phyloP scores from a whole-genome alignment of 2,797 vertebrate species.

The Hybognathus amarus region DNA sequence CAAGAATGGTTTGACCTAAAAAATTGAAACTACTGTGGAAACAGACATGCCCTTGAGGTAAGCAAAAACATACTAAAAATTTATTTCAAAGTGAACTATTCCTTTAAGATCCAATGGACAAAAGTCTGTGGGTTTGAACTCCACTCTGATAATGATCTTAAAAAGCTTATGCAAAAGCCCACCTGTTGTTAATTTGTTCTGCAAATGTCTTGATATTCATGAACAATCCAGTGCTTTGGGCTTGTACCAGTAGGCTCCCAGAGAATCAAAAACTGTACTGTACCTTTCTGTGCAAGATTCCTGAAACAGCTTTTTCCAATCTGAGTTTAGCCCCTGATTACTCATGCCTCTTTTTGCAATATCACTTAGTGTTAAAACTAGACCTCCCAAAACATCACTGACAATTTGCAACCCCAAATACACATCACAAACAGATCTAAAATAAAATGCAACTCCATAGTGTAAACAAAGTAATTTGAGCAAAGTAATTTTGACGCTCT shows the following conservation, averaged over 20 bases:
- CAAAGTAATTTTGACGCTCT: constrained; percentile 31
- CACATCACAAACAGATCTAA: background rate
- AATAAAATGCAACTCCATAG: background rate
- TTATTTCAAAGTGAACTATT: too few species aligned
- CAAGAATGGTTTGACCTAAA: too few species aligned
- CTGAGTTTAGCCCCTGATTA: background rate
- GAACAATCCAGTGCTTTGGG: background rate
- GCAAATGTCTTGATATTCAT: too few species aligned
- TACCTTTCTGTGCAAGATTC: background rate
- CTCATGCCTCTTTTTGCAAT: background rate
- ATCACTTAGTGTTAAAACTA: background rate
- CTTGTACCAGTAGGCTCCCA: background rate
- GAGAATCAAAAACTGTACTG: background rate
- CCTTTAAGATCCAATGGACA: background rate
- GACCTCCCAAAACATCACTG: background rate
- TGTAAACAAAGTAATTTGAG: background rate
- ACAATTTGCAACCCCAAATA: background rate
- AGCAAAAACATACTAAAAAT: too few species aligned
- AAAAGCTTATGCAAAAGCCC: background rate
- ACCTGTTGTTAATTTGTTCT: background rate
- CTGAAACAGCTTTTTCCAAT: background rate
- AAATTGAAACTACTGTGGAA: too few species aligned
- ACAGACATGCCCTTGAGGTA: too few species aligned
- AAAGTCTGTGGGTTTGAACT: background rate
- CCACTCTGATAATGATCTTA: background rate